Evolutionary conservation across 1,140 invertebrate species (phyloP), one percentile per base, ranked within the genome.

Genomic region (Brachionus paranguensis): DNA sequence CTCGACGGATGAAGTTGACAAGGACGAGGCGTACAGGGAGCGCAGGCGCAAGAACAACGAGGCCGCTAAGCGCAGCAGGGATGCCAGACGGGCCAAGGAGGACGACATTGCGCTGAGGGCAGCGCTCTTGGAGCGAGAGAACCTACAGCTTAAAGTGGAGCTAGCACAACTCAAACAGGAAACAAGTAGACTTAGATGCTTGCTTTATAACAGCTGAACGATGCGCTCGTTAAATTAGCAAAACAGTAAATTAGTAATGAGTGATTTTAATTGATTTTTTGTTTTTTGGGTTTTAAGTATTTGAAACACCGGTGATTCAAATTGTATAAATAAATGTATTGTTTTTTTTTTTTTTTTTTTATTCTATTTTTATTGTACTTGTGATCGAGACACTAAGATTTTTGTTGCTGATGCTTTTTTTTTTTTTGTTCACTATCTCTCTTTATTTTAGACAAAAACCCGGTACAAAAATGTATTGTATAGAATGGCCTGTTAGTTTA

Each of bases 11-110:
- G 81, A 84, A 12, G 29, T 43, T 4, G 50, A 87, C 27, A 94
- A 94, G 87, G 95, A 96, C 87, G 92, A 93, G 0, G 93, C 93
- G 0, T 98, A 98, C 87, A 93, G 93, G 90, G 95, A 96, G 87
- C 91, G 95, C 84, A 90, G 96, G 10, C 92, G 93, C 83, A 96
- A 96, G 88, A 98, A 99, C 88, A 98, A 98, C 88, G 94, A 94
- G 85, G 96, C 96, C 20, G 96, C 96, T 0, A 99, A 98, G 88
- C 91, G 95, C 81, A 97, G 95, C 0, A 91, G 96, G 50, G 96
- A 98, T 86, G 93, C 94, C 0, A 91, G 96, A 79, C 91, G 95
- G 86, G 92, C 93, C 12, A 95, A 97, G 87, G 96, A 98, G 88
- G 94, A 97, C 84, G 94, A 96, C 87, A 94, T 97, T 17, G 94